phyloP scores from a whole-genome alignment of 2,888 invertebrate species.

The Caenorhabditis macrosperma region DNA sequence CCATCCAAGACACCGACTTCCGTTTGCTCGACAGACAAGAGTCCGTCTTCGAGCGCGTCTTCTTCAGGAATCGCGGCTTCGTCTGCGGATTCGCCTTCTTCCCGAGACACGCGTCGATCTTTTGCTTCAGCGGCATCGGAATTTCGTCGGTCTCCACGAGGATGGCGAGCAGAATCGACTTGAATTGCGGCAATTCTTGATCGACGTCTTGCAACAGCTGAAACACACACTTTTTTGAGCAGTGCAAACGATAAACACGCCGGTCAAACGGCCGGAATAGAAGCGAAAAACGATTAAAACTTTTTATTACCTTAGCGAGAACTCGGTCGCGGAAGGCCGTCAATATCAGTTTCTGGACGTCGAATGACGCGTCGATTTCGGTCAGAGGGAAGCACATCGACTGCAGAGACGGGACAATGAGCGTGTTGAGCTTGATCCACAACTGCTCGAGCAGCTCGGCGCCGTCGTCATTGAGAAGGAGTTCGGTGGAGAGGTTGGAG shows the following conservation, averaged over 20 bases:
- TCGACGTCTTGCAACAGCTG: conserved; percentile 52
- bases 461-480: conserved; percentile 22
- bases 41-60: conserved; percentile 52
- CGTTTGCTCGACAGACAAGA: conserved; percentile 47
- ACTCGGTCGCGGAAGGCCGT: conserved; percentile 66
- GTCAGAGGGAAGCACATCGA: conserved; percentile 59
- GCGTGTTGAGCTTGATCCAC: conserved; percentile 53
- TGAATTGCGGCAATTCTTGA: conserved; percentile 48
- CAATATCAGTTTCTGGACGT: conserved; percentile 61
- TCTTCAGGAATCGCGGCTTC: conserved; percentile 35
- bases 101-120: conserved; percentile 44
- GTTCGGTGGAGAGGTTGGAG: conserved; percentile 42
- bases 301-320: conserved; percentile 58
- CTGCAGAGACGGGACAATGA: conserved; percentile 60
- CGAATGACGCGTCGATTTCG: conserved; percentile 55
- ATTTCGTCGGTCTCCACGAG: conserved; percentile 59
- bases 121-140: conserved; percentile 20
- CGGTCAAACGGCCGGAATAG: conserved; percentile 24
- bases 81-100: conserved; percentile 13
- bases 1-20: conserved; percentile 55
- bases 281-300: conserved; percentile 23
- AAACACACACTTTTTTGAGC: conserved; percentile 22
- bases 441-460: conserved; percentile 39
- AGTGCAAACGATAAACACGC: conserved; percentile 7
- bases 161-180: conserved; percentile 61